Base-by-base conservation (phyloP, 2,888 invertebrate species). In the Drosophila longiperda region DNA sequence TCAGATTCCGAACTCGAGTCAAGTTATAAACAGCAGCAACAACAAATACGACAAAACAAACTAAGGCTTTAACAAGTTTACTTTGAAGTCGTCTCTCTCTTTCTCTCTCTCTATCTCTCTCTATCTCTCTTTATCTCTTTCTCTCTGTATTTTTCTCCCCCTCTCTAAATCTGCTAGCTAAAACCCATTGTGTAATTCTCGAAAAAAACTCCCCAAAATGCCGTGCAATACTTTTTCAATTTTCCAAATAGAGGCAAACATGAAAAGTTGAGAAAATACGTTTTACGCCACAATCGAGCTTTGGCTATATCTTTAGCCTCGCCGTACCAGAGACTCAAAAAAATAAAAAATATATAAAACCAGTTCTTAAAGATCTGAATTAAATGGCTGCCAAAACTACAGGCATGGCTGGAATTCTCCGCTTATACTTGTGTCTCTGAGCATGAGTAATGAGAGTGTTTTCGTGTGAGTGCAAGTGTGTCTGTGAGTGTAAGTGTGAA, bases 201-300 rank as follows among this genome's bases (percentile, higher is more conserved):
- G 57, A 74, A 57, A 70, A 49, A 38, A 75, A 61, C 76, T 71
- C 61, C 61, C 69, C 67, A 69, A 62, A 78, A 72, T 69, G 69
- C 86, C 89, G 80, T 83, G 90, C 87, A 90, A 78, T 83, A 72
- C 66, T 80, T 85, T 89, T 84, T 74, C 73, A 69, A 89, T 90
- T 89, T 84, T 83, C 84, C 83, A 83, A 83, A 67, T 40, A 67
- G 26, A 32, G 72, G 66, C 78, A 62, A 84, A 90, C 83, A 79
- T 72, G 72, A 85, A 83, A 90, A 80, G 73, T 78, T 78, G 75
- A 72, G 87, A 89, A 80, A 72, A 77, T 58, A 69, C 76, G 40
- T 55, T 59, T 52, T 34, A n/a, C 20, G 45, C 42, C 49, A 71
- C 72, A 52, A 20, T 29, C 8, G 23, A 38, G n/a, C 26, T n/a